Evolutionary conservation across 2,888 invertebrate species (phyloP).

Genomic region (Morpho achilles): DNA sequence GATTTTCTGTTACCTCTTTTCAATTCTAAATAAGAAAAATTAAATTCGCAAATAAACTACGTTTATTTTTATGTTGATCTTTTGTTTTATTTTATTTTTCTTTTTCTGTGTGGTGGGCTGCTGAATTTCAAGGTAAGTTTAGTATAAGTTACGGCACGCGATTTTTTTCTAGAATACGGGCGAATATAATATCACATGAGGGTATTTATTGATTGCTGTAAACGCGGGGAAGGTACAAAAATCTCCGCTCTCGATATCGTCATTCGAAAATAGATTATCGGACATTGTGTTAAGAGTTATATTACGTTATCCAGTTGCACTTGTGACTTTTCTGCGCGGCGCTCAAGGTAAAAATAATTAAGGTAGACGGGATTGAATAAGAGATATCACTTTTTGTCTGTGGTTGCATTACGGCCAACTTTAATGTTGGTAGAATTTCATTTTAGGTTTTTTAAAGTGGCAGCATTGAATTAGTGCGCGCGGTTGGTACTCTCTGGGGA

Average conservation of each 20-base stretch:
- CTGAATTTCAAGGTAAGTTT: constrained; percentile 49
- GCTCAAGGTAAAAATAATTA: constrained; percentile 38
- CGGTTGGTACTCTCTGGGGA: constrained; percentile 1
- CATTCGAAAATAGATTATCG: constrained; percentile 33
- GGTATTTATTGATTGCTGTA: constrained; percentile 49
- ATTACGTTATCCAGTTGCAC: constrained; percentile 17
- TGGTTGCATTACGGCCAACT: constrained; percentile 8
- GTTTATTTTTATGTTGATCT: constrained; percentile 31
- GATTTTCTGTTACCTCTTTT: constrained; percentile 18
- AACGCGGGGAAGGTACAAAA: constrained; percentile 47
- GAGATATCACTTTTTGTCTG: constrained; percentile 22
- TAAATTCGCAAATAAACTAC: not conserved
- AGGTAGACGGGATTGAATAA: constrained; percentile 39
- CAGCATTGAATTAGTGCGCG: not conserved
- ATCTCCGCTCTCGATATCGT: constrained; percentile 32
- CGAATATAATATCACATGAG: constrained; percentile 24
- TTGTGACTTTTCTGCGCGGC: constrained; percentile 10
- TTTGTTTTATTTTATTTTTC: constrained; percentile 34
- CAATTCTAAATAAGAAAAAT: constrained; percentile 7
- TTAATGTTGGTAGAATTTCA: constrained; percentile 2
- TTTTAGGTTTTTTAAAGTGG: constrained; percentile 7
- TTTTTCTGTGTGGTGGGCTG: constrained; percentile 46
- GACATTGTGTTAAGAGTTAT: constrained; percentile 29
- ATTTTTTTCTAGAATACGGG: constrained; percentile 23
- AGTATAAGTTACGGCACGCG: constrained; percentile 7